Conservation (phyloP, 2,797 vertebrate species). For the Thunnus albacares region DNA sequence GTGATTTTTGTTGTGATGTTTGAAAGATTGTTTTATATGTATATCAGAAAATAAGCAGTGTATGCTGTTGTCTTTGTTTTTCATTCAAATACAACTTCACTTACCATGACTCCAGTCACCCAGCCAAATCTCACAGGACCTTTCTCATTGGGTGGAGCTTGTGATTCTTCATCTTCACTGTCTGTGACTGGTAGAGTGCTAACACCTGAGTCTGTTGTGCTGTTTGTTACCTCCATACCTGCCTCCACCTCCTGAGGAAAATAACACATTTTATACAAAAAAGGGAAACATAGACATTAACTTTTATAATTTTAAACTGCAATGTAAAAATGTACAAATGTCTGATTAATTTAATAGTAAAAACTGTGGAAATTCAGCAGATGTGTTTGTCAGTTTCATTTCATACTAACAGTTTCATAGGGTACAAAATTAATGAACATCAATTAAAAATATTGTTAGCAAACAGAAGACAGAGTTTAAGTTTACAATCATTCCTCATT, state of each 20-base stretch:
- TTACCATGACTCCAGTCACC: slow-evolving; percentile 85
- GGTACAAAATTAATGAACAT: too few relatives aligned
- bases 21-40: neutral
- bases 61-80: neutral
- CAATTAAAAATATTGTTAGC: too few relatives aligned
- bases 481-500: too few relatives aligned
- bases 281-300: neutral
- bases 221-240: slow-evolving; percentile 3
- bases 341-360: too few relatives aligned
- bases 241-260: slow-evolving; percentile 66
- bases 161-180: slow-evolving; percentile 36
- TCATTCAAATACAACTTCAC: neutral
- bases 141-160: neutral
- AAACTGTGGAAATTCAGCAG: too few relatives aligned
- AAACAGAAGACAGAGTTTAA: too few relatives aligned
- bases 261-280: neutral
- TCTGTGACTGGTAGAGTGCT: slow-evolving; percentile 32
- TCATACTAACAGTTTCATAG: too few relatives aligned
- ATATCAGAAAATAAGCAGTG: neutral
- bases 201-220: slow-evolving; percentile 28
- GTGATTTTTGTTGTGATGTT: neutral
- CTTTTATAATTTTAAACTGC: too few relatives aligned
- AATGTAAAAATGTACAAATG: too few relatives aligned
- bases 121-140: slow-evolving; percentile 82
- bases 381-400: too few relatives aligned